Base-by-base conservation (phyloP, 2,113 vertebrate genomes). In the Cercopithecus mona region DNA sequence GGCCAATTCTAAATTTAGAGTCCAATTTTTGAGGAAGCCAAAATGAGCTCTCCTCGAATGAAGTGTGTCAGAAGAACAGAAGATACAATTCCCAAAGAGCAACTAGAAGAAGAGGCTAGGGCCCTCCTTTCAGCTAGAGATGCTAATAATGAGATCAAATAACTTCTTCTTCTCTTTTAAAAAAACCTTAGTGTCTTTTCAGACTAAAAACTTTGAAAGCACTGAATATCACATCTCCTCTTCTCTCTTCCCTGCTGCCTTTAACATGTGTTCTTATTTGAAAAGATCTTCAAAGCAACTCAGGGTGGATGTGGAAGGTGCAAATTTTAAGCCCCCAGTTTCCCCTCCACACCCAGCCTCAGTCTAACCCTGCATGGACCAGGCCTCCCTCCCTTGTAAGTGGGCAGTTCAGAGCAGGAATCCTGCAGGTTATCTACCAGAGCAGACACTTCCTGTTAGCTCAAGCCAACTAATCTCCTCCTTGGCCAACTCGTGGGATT, bases 1-100 rank as follows among this genome's bases (percentile, higher is more conserved):
- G 97, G 97, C 92, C 98, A 98, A 95, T 75, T 97, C 97, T 97
- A 98, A 98, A 97, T 97, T 98, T 98, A 97, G 97, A 90, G 88
- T 96, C 72, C 94, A 96, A 88, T 98, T 98, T 97, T 48, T 80
- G 94, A 97, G 73, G 87, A 85, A 84, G 94, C 96, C 92, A 94
- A 90, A 97, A 96, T 82, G 97, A 97, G 81, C 73, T 96, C 90
- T 95, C 89, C 61, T 96, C 48, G n/a, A 92, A 68, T 94, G 83
- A 97, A 97, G 75, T 96, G 66, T 98, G 94, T 97, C 92, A 95
- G 90, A 96, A 97, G 89, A 93, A 97, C 17, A 79, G n/a, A 93
- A 97, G 84, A 45, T 50, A 81, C 23, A 78, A 79, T 88, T 79
- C 81, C 91, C 89, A 66, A 55, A 78, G 83, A 75, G 80, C 5